Base-by-base conservation (phyloP, 2,888 invertebrate genomes). In the Cheilosia variabilis region DNA sequence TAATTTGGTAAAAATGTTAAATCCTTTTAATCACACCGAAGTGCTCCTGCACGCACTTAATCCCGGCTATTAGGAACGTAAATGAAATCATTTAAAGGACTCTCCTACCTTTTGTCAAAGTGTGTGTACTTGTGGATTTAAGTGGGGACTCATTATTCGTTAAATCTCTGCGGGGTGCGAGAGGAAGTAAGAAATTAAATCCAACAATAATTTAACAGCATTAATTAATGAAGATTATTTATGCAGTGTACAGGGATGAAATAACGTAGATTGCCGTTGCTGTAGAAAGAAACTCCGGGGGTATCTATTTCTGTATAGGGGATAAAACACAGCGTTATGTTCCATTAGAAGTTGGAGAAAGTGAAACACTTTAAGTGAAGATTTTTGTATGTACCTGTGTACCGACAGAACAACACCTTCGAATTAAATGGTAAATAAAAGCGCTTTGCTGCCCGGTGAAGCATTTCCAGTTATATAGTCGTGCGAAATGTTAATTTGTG, bases 211-310 rank as follows among this genome's bases (percentile, higher is more conserved):
- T 87, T 82, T 78, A 87, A 87, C 82, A 87, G 55, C 87, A 82
- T 82, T 87, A 82, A 87, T 87, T 87, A 87, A 87, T 87, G 87
- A 87, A 78, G 87, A 87, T 87, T 87, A 87, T 78, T 82, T 69
- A 78, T 81, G 76, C 81, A 76, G 72, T 45, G 62, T 62, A 55
- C 47, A 47, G 72, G 84, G 80, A 76, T 80, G 75, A 84, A 75
- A 75, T 17, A 45, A 47, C 60, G 41, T 71, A 66, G 63, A 84
- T 66, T 73, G 31, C 17, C 50, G 41, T 63, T 41, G 37, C 22
- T 43, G 52, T 50, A 17, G 53, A 62, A 53, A 24, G n/a, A 47
- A 77, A 57, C 52, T 50, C 22, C 60, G 13, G 31, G 45, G 31
- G 31, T 58, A 57, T 69, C 62, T 53, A 31, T 58, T 17, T 47